Evolutionary conservation across 2,888 invertebrate genomes (phyloP).

Genomic region (Polydrusus pterygomalis): DNA sequence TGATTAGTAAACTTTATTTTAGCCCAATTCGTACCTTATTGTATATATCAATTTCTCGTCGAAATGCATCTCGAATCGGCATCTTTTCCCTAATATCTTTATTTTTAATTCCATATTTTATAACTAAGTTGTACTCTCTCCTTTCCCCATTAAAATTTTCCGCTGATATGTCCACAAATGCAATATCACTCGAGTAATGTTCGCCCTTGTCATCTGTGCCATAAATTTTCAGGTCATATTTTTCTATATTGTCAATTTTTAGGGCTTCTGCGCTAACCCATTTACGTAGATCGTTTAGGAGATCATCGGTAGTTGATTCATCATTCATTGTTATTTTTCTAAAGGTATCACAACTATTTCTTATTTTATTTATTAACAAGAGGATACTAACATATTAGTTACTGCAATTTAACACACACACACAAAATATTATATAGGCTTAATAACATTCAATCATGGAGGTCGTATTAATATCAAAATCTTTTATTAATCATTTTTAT

Average conservation of each 20-base stretch:
- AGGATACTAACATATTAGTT: no score
- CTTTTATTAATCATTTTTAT: no score
- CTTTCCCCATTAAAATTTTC: slow-evolving; percentile 48
- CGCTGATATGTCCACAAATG: slow-evolving; percentile 50
- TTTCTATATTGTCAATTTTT: slow-evolving; percentile 50
- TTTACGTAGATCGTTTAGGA: slow-evolving; percentile 43
- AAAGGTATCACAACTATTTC: no score
- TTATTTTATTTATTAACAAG: no score
- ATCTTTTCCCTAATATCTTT: slow-evolving; percentile 26
- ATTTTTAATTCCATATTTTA: slow-evolving; percentile 49
- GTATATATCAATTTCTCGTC: slow-evolving; percentile 49
- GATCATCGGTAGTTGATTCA: slow-evolving; percentile 31
- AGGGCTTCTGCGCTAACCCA: slow-evolving; percentile 53
- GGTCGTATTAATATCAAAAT: no score
- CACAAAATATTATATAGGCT: no score
- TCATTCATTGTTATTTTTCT: neutral
- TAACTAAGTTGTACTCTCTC: slow-evolving; percentile 46
- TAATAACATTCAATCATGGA: no score
- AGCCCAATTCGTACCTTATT: slow-evolving; percentile 32
- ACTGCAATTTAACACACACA: no score
- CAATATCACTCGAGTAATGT: slow-evolving; percentile 52
- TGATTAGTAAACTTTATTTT: no score
- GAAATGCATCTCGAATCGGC: slow-evolving; percentile 42
- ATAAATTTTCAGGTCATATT: slow-evolving; percentile 52
- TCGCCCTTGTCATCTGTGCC: slow-evolving; percentile 50